These are phyloP conservation scores for Mastomys coucha DNA, from an alignment of 2,113 vertebrate species.

Conservation along the genomic window DNA sequence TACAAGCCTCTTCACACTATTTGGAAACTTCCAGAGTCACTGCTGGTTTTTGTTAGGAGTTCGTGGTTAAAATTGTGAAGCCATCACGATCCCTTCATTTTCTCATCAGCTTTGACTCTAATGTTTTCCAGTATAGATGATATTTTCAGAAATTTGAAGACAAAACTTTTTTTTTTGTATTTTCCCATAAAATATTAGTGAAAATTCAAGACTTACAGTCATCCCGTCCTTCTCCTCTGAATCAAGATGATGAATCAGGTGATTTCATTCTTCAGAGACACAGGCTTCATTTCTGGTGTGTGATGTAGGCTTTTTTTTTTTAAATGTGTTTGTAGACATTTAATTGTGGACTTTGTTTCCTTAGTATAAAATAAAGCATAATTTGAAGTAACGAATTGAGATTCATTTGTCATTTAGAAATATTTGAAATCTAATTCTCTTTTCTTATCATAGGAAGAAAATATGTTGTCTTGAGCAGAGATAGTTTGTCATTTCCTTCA, in stretches of 20 bases:
- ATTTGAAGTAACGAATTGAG: slow-evolving; percentile 66
- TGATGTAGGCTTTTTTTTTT: slow-evolving; percentile 13
- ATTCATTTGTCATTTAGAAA: slow-evolving; percentile 59
- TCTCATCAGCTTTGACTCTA: background rate
- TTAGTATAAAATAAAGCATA: slow-evolving; percentile 45
- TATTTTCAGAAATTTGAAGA: slow-evolving; percentile 25
- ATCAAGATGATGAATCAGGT: slow-evolving; percentile 37
- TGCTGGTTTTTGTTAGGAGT: background rate
- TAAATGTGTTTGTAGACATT: slow-evolving; percentile 72
- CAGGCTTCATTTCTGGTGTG: slow-evolving; percentile 48
- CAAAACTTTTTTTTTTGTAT: background rate
- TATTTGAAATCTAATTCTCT: slow-evolving; percentile 21
- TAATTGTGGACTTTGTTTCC: slow-evolving; percentile 60
- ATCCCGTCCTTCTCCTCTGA: slow-evolving; percentile 8
- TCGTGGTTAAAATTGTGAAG: background rate
- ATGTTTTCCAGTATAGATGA: background rate
- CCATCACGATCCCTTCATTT: background rate
- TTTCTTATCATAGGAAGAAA: slow-evolving; percentile 35
- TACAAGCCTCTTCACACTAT: background rate
- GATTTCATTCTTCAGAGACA: slow-evolving; percentile 70
- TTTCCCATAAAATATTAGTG: background rate
- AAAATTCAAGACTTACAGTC: background rate
- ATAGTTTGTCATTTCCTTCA: slow-evolving; percentile 51
- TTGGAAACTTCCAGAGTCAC: background rate
- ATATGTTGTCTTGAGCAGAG: slow-evolving; percentile 65